Percentiles rank a stretch among this genome's conserved stretches.
These are phyloP conservation scores for Tribolium madens DNA, from an alignment of 1,140 invertebrate species.

Conservation along the genomic window DNA sequence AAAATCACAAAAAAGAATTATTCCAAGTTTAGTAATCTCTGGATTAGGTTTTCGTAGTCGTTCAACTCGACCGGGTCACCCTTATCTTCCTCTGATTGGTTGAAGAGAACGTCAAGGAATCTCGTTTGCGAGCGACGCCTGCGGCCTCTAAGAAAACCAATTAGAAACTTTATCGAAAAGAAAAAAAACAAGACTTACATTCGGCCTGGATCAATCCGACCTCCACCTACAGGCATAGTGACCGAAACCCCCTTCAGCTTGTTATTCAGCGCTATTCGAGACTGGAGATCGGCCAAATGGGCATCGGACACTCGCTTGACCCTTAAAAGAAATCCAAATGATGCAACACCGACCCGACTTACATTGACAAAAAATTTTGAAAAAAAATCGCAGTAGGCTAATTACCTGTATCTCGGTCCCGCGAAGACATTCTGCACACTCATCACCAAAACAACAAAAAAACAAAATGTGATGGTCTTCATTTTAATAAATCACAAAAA, in stretches of 20 bases:
- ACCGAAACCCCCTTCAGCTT: constrained; percentile 53
- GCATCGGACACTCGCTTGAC: constrained; percentile 54
- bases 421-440: constrained; percentile 25
- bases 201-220: constrained; percentile 45
- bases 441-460: constrained; percentile 10
- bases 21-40: constrained; percentile 22
- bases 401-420: constrained; percentile 19
- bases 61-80: constrained; percentile 46
- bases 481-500: background rate
- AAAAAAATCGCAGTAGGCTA: background rate
- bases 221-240: constrained; percentile 53
- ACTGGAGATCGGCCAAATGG: constrained; percentile 53
- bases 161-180: background rate
- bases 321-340: constrained; percentile 49
- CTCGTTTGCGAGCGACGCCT: constrained; percentile 53
- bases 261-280: constrained; percentile 49
- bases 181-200: constrained; percentile 50
- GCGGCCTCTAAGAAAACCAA: constrained; percentile 53
- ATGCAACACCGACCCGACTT: background rate
- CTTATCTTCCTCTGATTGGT: constrained; percentile 57
- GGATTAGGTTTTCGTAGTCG: constrained; percentile 44
- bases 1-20: constrained; percentile 22
- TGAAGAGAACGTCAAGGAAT: constrained; percentile 53
- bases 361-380: background rate
- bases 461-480: background rate